These are phyloP conservation scores for Pogonomyrmex californicus DNA, from an alignment of 1,140 invertebrate genomes.

Conservation along the genomic window DNA sequence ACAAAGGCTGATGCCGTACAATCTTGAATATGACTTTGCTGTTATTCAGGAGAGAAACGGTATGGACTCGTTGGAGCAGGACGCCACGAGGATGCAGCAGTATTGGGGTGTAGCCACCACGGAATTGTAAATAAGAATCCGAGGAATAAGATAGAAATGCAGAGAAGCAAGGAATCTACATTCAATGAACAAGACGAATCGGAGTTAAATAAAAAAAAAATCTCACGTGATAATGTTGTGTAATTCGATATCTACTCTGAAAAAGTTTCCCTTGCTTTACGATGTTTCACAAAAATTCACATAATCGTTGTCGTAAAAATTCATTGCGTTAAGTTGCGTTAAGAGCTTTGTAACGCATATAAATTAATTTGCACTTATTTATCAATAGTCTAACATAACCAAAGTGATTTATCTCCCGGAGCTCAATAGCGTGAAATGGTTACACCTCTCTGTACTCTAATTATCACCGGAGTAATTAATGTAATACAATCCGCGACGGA, in stretches of 20 bases:
- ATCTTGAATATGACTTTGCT: slow-evolving; percentile 94
- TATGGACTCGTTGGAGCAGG: slow-evolving; percentile 92
- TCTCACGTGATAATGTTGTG: neutral
- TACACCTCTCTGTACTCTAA: slow-evolving; percentile 14
- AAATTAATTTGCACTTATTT: slow-evolving; percentile 25
- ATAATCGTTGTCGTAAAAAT: neutral
- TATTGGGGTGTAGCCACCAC: slow-evolving; percentile 96
- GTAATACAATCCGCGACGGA: slow-evolving; percentile 10
- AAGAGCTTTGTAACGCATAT: neutral
- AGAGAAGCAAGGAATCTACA: neutral
- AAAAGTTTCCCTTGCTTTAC: neutral
- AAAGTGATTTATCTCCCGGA: slow-evolving; percentile 22
- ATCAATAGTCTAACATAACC: slow-evolving; percentile 22
- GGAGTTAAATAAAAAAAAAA: neutral
- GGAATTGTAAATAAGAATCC: slow-evolving; percentile 88
- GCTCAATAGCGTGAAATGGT: neutral
- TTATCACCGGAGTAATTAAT: slow-evolving; percentile 35
- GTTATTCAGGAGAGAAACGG: slow-evolving; percentile 92
- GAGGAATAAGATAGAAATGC: neutral
- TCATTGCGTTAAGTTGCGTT: neutral
- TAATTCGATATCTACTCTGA: neutral
- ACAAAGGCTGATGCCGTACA: slow-evolving; percentile 94
- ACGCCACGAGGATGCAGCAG: slow-evolving; percentile 92
- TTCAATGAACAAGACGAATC: neutral
- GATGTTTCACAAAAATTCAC: neutral